Evolutionary conservation across 1,140 invertebrate genomes (phyloP).

Genomic region (Schlechtendalia chinensis): DNA sequence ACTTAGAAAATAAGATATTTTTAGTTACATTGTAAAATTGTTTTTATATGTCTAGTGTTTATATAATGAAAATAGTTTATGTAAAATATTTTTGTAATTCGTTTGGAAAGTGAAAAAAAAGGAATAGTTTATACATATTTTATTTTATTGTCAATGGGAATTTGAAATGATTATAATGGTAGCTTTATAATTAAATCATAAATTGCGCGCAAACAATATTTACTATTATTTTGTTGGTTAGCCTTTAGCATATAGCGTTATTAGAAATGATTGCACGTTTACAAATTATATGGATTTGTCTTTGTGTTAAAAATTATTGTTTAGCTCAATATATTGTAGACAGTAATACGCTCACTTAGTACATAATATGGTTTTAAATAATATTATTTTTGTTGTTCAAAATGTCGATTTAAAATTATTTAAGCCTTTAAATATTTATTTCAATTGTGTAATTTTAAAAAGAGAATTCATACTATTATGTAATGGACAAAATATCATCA

Average conservation of each 20-base stretch:
- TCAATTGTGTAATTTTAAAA: constrained; percentile 5
- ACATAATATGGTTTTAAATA: background rate
- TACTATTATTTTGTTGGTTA: constrained; percentile 6
- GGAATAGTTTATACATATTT: constrained; percentile 14
- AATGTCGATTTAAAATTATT: constrained; percentile 12
- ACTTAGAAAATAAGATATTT: constrained; percentile 9
- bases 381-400: constrained; percentile 31
- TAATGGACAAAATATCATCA: constrained; percentile 34
- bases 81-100: constrained; percentile 6
- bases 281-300: background rate
- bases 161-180: constrained; percentile 4
- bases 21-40: constrained; percentile 20
- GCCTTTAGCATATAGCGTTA: background rate
- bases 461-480: constrained; percentile 14
- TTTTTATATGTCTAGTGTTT: constrained; percentile 17
- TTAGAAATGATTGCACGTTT: constrained; percentile 8
- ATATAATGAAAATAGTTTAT: background rate
- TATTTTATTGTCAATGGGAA: background rate
- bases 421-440: constrained; percentile 19
- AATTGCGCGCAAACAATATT: background rate
- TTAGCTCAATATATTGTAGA: constrained; percentile 48
- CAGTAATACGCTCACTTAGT: constrained; percentile 48
- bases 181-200: constrained; percentile 9
- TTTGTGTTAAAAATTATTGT: constrained; percentile 31
- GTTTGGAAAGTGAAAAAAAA: background rate